Percentiles rank a stretch among this genome's conserved stretches.
These are phyloP conservation scores for Dolichomitus sp. DNA, from an alignment of 2,888 invertebrate genomes.

Conservation along the genomic window DNA sequence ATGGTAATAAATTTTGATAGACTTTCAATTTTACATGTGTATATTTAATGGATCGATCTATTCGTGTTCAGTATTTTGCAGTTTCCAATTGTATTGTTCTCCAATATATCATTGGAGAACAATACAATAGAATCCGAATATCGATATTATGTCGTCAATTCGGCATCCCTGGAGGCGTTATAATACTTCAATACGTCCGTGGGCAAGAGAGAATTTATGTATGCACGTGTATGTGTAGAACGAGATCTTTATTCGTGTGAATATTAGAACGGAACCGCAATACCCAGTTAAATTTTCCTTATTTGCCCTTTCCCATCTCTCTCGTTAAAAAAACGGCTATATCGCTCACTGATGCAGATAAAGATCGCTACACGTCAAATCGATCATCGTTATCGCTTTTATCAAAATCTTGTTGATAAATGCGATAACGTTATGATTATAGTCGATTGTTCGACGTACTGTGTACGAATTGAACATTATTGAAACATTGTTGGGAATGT, in stretches of 20 bases:
- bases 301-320: neutral
- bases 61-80: too few species aligned
- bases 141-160: too few species aligned
- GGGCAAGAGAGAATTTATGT: neutral
- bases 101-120: too few species aligned
- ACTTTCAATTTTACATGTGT: too few species aligned
- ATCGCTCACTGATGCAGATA: neutral
- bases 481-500: neutral
- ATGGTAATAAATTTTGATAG: too few species aligned
- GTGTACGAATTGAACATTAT: neutral
- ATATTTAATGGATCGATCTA: too few species aligned
- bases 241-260: neutral
- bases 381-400: constrained; percentile 13
- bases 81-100: too few species aligned
- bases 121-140: too few species aligned
- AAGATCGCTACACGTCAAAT: neutral
- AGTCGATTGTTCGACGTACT: neutral
- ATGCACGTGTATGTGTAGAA: neutral
- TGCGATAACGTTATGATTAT: neutral
- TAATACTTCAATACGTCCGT: too few species aligned
- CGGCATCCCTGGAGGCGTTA: too few species aligned
- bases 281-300: neutral
- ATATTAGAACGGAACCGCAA: neutral
- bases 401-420: constrained; percentile 28
- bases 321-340: neutral